Evolutionary conservation across 2,113 vertebrate genomes (phyloP).

Genomic region (Peucedramus taeniatus): DNA sequence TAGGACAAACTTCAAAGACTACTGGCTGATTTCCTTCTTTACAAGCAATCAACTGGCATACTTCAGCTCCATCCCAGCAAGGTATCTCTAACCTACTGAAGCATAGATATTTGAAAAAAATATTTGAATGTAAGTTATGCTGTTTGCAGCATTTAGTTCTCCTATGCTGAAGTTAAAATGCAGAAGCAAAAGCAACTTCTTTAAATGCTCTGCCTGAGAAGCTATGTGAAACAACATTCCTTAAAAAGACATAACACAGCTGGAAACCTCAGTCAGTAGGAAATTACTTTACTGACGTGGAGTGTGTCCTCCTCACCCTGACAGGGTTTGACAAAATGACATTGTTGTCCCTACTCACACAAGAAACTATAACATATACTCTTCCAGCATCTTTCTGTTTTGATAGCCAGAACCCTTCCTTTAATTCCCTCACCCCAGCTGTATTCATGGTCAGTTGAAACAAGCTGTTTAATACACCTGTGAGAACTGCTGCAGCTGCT

Average conservation of each 20-base stretch:
- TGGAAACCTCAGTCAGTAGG: background rate
- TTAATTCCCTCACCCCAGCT: background rate
- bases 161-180: background rate
- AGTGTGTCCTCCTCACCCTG: background rate
- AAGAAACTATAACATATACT: background rate
- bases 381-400: background rate
- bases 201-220: background rate
- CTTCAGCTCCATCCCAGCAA: background rate
- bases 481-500: background rate
- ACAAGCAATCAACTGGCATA: background rate
- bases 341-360: background rate
- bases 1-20: background rate
- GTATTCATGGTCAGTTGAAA: background rate
- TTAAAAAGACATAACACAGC: background rate
- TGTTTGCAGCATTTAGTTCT: background rate
- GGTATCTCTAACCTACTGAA: background rate
- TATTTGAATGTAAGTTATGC: background rate
- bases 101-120: background rate
- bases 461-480: background rate
- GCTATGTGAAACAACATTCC: background rate
- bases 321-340: background rate
- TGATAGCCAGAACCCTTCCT: background rate
- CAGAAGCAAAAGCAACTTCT: background rate
- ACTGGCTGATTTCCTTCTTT: background rate
- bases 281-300: background rate